Base-by-base conservation (phyloP, 2,113 vertebrate species). In the Columba livia region DNA sequence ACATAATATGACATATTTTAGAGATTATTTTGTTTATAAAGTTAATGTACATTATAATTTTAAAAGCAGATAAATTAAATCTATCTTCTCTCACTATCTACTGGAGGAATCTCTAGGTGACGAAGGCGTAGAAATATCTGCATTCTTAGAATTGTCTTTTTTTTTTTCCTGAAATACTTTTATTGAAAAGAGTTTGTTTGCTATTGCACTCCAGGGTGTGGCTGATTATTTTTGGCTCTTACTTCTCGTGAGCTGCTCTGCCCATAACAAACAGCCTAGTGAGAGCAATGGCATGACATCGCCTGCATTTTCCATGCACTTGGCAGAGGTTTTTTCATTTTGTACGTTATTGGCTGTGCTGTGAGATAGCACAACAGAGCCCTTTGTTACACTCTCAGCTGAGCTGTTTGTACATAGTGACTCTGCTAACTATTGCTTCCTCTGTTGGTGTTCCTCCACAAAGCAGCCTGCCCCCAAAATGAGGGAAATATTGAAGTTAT, bases 301-400 rank as follows among this genome's bases (percentile, higher is more conserved):
- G 56, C 93, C 90, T 97, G 82, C 64, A 70, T 95, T 97, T 95
- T 96, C 95, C 85, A 36, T 85, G 62, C 88, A 70, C 75, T 97
- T 97, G 94, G 93, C 93, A 97, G 96, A 95, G 73, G 31, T 95
- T 97, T 98, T 97, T 97, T 96, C 38, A 96, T 97, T 97, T 97
- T 96, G 88, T 90, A 80, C 31, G 6, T 96, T 98, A 96, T 96
- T 98, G 75, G 88, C 87, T 98, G 93, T 94, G 92, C 89, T 94
- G 92, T 93, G 93, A 97, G 93, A 97, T 86, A 96, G 91, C 93
- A 97, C 94, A 97, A 90, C 93, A 96, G 94, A 96, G 97, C 72
- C 50, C 73, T 96, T 97, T 96, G 71, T 87, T 93, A 93, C 79
- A 74, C 85, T 97, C 94, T 97, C 97, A 34, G 81, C 53, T 97